Percentiles rank a stretch among this genome's conserved stretches.
These are phyloP conservation scores for Digitonthophagus gazella DNA, from an alignment of 2,888 invertebrate species.

Conservation along the genomic window DNA sequence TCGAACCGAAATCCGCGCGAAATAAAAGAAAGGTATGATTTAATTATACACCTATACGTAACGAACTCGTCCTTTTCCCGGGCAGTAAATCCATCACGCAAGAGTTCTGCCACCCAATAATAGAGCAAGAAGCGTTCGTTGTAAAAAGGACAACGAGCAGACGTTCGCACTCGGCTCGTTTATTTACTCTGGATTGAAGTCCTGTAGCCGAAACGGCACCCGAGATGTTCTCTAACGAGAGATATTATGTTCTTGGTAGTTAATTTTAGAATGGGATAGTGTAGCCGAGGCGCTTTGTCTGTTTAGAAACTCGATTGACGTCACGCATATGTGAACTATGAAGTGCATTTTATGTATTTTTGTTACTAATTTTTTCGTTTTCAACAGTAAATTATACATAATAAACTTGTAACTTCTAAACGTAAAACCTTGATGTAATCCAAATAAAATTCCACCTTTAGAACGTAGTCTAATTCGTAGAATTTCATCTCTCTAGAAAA, in stretches of 20 bases:
- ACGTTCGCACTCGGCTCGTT: neutral
- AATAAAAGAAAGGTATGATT: neutral
- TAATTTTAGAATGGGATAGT: neutral
- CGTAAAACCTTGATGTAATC: too few relatives aligned
- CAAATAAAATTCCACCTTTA: too few relatives aligned
- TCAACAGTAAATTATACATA: too few relatives aligned
- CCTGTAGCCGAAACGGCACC: neutral
- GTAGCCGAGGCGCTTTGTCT: neutral
- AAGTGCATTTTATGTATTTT: neutral
- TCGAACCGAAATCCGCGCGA: neutral
- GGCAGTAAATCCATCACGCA: neutral
- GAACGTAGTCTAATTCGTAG: too few relatives aligned
- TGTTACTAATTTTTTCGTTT: too few relatives aligned
- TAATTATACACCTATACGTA: neutral
- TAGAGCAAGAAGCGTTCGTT: neutral
- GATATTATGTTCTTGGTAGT: neutral
- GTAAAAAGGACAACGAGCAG: neutral
- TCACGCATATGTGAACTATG: neutral
- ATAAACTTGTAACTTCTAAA: too few relatives aligned
- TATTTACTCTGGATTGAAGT: neutral
- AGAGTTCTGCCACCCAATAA: neutral
- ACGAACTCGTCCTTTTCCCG: neutral
- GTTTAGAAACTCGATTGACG: neutral
- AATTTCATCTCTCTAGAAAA: too few relatives aligned
- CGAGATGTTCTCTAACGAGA: neutral